Conservation (phyloP, 2,888 invertebrate species). For the Xestia c-nigrum region DNA sequence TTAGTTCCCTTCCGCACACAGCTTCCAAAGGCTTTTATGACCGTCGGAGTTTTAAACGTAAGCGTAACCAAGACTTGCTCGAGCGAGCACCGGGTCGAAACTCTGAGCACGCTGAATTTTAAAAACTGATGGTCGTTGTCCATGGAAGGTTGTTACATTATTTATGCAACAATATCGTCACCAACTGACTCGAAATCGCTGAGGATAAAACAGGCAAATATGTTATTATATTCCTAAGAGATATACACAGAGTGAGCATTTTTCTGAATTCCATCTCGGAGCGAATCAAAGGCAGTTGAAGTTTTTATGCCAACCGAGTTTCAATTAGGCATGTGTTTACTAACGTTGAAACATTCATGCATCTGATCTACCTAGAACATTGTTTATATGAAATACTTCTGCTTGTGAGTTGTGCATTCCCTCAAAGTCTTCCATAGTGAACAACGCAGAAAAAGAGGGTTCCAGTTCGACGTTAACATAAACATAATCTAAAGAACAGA, state of each 20-base stretch:
- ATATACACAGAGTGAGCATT: not conserved
- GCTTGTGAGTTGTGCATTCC: too few relatives aligned
- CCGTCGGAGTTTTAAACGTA: conserved; percentile 72
- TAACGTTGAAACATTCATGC: not conserved
- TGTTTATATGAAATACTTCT: not conserved
- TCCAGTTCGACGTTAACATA: too few relatives aligned
- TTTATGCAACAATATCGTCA: not conserved
- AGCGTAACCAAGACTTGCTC: conserved; percentile 68
- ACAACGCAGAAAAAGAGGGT: not conserved
- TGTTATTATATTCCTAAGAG: conserved; percentile 13
- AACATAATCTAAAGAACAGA: not conserved
- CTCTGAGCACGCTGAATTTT: conserved; percentile 2
- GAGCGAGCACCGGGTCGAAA: conserved; percentile 70
- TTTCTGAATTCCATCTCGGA: conserved; percentile 11
- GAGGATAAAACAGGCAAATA: not conserved
- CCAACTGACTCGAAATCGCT: not conserved
- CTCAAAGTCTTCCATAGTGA: too few relatives aligned
- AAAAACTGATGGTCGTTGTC: conserved; percentile 8
- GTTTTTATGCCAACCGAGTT: conserved; percentile 10
- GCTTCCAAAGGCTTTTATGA: conserved; percentile 76
- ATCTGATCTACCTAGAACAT: not conserved
- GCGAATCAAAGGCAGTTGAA: conserved; percentile 3
- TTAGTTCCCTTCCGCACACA: conserved; percentile 81
- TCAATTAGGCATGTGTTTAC: not conserved
- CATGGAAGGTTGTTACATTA: conserved; percentile 1